These are phyloP conservation scores for Leucopternis melanops DNA, from an alignment of 2,113 vertebrate genomes.

Conservation along the genomic window DNA sequence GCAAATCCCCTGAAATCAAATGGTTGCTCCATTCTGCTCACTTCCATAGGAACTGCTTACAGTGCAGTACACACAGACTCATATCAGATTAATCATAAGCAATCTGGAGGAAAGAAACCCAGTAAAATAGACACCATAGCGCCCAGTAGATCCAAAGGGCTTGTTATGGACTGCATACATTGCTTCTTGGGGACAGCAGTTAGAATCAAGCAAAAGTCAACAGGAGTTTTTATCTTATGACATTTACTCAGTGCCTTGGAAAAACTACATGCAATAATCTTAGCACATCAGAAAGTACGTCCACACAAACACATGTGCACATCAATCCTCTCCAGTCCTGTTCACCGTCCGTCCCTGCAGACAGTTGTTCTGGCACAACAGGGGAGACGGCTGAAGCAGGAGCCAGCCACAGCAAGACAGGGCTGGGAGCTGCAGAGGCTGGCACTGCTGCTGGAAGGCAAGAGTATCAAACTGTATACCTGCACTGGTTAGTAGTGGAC, in stretches of 20 bases:
- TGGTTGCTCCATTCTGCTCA: background rate
- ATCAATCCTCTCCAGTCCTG: background rate
- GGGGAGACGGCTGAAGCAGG: background rate
- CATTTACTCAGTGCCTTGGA: background rate
- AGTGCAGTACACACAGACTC: background rate
- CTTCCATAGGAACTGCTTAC: background rate
- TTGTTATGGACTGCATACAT: background rate
- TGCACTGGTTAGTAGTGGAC: accelerated
- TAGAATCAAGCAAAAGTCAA: background rate
- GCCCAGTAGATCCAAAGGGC: background rate
- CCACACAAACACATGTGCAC: background rate
- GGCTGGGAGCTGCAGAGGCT: background rate
- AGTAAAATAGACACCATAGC: background rate
- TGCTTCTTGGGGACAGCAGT: background rate
- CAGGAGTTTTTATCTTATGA: background rate
- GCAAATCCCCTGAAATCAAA: background rate
- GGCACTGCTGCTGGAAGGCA: background rate
- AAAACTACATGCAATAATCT: background rate
- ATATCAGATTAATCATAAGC: background rate
- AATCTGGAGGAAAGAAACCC: background rate
- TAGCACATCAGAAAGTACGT: background rate
- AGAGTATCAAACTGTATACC: background rate
- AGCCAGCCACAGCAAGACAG: background rate
- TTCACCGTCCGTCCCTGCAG: background rate
- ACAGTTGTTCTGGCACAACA: background rate